Conservation (phyloP, 2,113 vertebrate genomes). For the Alaudala cheleensis region DNA sequence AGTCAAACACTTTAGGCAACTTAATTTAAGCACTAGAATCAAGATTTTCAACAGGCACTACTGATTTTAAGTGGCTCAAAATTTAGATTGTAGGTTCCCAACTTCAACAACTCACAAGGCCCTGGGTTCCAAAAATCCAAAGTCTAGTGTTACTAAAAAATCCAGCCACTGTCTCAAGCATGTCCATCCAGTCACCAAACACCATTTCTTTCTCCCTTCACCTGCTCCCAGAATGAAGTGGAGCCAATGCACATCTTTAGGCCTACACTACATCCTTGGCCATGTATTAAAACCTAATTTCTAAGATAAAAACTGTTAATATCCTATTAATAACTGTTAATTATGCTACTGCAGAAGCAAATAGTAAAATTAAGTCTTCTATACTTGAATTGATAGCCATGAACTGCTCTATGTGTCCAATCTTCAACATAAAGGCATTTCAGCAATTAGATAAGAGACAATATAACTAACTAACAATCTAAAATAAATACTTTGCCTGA, state of each 20-base stretch:
- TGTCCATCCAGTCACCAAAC: background rate
- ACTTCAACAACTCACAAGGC: background rate
- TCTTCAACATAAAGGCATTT: background rate
- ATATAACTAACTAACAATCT: background rate
- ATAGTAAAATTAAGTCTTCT: background rate
- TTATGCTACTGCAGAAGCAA: background rate
- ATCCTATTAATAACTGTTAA: too few relatives aligned
- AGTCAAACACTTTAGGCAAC: background rate
- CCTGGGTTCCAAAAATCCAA: background rate
- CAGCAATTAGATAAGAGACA: constrained; percentile 8
- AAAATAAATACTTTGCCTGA: constrained; percentile 8
- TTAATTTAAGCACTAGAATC: background rate
- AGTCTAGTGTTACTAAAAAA: background rate
- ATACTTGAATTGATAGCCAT: background rate
- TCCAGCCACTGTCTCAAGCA: background rate
- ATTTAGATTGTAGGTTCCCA: background rate
- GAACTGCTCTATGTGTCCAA: background rate
- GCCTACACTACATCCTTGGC: background rate
- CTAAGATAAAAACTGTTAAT: background rate
- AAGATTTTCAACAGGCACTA: background rate
- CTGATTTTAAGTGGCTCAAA: background rate
- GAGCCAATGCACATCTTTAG: background rate
- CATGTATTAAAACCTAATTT: background rate
- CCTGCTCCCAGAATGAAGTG: background rate
- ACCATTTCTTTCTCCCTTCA: background rate